These are phyloP conservation scores for Diadophis punctatus DNA, from an alignment of 2,113 vertebrate species.

Conservation along the genomic window DNA sequence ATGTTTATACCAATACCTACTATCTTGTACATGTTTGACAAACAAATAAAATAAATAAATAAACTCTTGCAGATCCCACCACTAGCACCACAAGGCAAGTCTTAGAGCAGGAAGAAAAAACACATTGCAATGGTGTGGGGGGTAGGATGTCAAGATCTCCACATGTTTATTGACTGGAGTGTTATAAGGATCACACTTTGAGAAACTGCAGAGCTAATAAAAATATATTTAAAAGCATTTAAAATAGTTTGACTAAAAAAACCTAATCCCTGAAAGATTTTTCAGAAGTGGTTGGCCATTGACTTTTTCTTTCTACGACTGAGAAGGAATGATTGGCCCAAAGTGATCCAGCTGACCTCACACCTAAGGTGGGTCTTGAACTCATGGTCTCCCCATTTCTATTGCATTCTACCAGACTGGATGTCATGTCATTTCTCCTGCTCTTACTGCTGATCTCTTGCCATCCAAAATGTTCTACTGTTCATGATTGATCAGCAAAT, in stretches of 20 bases:
- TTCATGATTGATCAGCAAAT: background rate
- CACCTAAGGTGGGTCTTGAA: background rate
- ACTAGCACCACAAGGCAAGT: background rate
- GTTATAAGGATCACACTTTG: background rate
- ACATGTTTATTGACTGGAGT: background rate
- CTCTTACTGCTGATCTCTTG: background rate
- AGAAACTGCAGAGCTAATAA: background rate
- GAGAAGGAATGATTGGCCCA: background rate
- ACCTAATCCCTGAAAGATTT: background rate
- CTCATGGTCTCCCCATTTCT: background rate
- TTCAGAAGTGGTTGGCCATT: background rate
- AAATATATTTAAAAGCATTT: background rate
- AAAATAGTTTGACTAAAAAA: background rate
- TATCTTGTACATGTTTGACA: too few relatives aligned
- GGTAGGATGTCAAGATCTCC: background rate
- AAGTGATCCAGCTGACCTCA: background rate
- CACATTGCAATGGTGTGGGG: background rate
- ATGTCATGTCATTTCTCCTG: background rate
- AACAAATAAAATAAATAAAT: too few relatives aligned
- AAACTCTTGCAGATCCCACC: background rate
- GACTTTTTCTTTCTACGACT: background rate
- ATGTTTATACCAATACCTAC: too few relatives aligned
- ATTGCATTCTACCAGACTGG: background rate
- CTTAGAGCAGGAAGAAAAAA: background rate
- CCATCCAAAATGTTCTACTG: background rate